Conservation (phyloP, 2,888 invertebrate genomes). For the Halictus ligatus region DNA sequence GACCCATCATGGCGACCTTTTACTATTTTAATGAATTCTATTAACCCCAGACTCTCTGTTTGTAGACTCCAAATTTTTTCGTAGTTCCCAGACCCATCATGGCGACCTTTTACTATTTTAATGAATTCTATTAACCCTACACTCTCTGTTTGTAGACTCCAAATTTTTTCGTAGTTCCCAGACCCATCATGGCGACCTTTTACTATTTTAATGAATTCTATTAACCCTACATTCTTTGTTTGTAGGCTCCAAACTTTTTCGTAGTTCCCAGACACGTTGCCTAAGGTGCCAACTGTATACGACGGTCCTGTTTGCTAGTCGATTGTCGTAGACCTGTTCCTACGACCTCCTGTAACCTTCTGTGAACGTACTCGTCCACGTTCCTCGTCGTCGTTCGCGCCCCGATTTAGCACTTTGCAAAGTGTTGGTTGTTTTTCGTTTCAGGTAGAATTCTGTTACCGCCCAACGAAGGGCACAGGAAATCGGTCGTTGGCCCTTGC, state of each 20-base stretch:
- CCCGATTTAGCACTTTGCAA: conserved; percentile 12
- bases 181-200: neutral
- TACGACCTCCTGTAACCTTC: neutral
- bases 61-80: neutral
- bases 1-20: too few species aligned
- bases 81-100: neutral
- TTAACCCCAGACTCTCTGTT: neutral
- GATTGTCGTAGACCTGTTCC: neutral
- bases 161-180: neutral
- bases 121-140: neutral
- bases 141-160: neutral
- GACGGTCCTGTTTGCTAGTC: neutral
- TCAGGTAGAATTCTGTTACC: conserved; percentile 50
- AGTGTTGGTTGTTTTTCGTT: conserved; percentile 43
- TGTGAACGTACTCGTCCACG: neutral
- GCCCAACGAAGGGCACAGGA: conserved; percentile 54
- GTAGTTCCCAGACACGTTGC: neutral
- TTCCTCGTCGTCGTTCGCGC: neutral
- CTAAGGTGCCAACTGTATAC: neutral
- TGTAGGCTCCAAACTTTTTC: neutral
- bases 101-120: neutral
- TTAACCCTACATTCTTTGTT: neutral
- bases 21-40: neutral
- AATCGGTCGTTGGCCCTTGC: conserved; percentile 44
- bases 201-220: neutral